Evolutionary conservation across 2,113 vertebrate genomes (phyloP).

Genomic region (Addax nasomaculatus): DNA sequence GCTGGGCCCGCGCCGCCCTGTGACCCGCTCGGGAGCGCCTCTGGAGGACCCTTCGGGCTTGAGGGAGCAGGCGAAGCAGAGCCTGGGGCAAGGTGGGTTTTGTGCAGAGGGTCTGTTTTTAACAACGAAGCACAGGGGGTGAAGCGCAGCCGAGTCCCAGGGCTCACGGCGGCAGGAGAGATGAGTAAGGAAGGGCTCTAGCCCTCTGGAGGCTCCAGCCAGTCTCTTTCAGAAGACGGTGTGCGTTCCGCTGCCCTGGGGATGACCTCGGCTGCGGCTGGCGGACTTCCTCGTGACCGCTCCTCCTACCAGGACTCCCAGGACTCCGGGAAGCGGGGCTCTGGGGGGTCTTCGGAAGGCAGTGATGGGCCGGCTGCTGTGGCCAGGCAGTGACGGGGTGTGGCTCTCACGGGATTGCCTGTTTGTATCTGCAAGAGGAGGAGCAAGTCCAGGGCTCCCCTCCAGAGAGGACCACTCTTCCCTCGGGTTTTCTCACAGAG

Average conservation of each 20-base stretch:
- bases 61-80: not conserved
- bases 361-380: not conserved
- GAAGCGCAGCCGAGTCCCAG: not conserved
- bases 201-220: too few species aligned
- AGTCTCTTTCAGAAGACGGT: not conserved
- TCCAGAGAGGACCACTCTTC: not conserved
- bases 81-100: not conserved
- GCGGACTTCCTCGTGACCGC: accelerated
- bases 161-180: not conserved
- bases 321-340: not conserved
- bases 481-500: not conserved
- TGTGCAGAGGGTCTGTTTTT: not conserved
- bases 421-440: not conserved
- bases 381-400: not conserved
- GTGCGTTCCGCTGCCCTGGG: too few species aligned
- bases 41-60: not conserved
- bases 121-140: not conserved
- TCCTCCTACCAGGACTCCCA: not conserved
- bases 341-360: not conserved
- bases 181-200: not conserved
- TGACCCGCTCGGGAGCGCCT: not conserved
- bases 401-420: not conserved
- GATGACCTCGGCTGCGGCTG: accelerated
- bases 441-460: not conserved
- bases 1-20: not conserved